Evolutionary conservation across 2,888 invertebrate species (phyloP), one percentile per base, ranked within the genome.

Genomic region (Dendrolimus pini): DNA sequence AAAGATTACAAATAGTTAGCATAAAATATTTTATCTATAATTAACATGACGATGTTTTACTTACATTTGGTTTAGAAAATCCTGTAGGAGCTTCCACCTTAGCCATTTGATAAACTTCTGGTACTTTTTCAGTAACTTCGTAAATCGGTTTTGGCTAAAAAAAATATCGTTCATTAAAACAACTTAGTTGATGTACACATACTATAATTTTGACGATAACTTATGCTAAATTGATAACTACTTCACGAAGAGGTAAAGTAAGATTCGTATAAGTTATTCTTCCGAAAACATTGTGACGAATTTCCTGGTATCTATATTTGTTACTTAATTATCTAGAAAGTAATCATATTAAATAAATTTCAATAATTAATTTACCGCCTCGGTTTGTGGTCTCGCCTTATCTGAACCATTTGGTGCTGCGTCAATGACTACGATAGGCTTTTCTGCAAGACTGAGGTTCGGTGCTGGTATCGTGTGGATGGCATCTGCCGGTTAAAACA

Each of bases 381-480:
- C 80, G 0, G 78, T 67, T 56, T 65, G 64, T 7, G 72, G 66
- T 42, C 65, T 68, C 7, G 56, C 56, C 47, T 64, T 68, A n/a
- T 58, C 52, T 18, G 61, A 60, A 59, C 61, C 68, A 13, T 67
- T 69, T 1, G 78, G 68, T 0, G 74, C 60, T 0, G 74, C 60
- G 13, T 90, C 89, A 13, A 84, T 78, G 56, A 92, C 89, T 1
- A 92, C 82, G 41, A 91, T 92, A 0, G 94, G 94, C 70, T 93
- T 94, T 75, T 94, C 94, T 1, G 93, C 92, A 8, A 93, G 91
- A 65, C 94, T 94, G 56, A 96, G 89, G 87, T 96, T 96, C 9
- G 96, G 96, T 41, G 96, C 96, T 73, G 96, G 96, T 65, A 96
- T 96, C 9, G 96, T 96, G 82, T 96, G 96, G 75, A 96, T 96